Base-by-base conservation (phyloP, 2,113 vertebrate species). In the Istiophorus platypterus region DNA sequence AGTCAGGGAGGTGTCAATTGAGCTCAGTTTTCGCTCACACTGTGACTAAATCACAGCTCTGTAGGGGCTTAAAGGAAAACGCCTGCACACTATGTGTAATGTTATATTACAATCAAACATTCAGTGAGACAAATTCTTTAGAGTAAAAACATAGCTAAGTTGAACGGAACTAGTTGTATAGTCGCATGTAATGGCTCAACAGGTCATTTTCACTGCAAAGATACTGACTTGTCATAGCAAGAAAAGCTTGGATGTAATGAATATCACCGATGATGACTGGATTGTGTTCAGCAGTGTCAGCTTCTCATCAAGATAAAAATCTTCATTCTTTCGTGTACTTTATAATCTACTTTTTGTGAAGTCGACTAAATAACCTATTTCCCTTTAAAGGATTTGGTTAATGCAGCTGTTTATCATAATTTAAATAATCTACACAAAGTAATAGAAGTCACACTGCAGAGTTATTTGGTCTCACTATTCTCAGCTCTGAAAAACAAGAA, bases 361-460 rank as follows among this genome's bases (percentile, higher is more conserved):
- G 47, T 71, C 2, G 2, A 64, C 45, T 56, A 76, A 85, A 65
- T 52, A 63, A 81, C 63, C 49, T 10, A 34, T 58, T 72, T 78
- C 24, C 70, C 79, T 72, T 85, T 49, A 82, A 87, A 83, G 74
- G 22, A 80, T 56, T 67, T 69, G 34, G 7, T 59, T 82, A 86
- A 89, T 91, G 22, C 83, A 85, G 77, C 72, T 58, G 79, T 91
- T 88, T 77, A 70, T 91, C 84, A 87, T 77, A 24, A 88, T 85
- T 81, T 80, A 80, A 81, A 85, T 78, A 84, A 78, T 80, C 75
- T 54, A 59, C 66, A 72, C 80, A 84, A 82, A 82, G 69, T 83
- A 84, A 78, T 72, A 75, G 47, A 81, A 80, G 63, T 78, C 74
- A 88, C 26, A 57, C 81, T 69, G 49, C 31, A 41, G 42, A 78